Percentiles rank a stretch among this genome's conserved stretches.
Evolutionary conservation across 1,140 invertebrate species (phyloP).

Genomic region (Apis mellifera): DNA sequence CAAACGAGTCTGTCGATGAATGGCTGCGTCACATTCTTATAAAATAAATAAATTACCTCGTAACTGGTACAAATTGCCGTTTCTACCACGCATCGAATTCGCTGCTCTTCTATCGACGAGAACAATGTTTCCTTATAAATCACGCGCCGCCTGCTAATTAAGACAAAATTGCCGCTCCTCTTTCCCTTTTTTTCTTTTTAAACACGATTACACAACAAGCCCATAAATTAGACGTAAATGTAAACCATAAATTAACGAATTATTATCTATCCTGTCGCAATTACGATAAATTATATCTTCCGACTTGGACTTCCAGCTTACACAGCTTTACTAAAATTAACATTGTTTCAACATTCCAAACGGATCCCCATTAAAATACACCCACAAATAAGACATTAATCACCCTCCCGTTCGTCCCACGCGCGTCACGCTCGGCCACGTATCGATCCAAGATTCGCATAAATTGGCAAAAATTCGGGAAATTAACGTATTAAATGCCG

Average conservation of each 20-base stretch:
- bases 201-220: neutral
- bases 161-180: neutral
- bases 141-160: neutral
- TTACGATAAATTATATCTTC: neutral
- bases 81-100: neutral
- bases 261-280: neutral
- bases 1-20: too few species aligned
- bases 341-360: neutral
- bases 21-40: too few species aligned
- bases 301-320: neutral
- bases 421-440: neutral
- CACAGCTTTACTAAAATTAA: too few species aligned
- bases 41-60: neutral
- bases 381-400: neutral
- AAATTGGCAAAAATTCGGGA: neutral
- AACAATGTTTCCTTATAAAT: accelerated
- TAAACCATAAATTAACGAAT: neutral
- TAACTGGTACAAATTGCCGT: neutral
- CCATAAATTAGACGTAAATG: too few species aligned
- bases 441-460: neutral
- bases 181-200: accelerated
- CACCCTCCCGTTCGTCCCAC: neutral
- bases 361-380: neutral
- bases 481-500: neutral
- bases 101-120: neutral